Conservation (phyloP, 1,140 invertebrate species). For the Homalodisca vitripennis region DNA sequence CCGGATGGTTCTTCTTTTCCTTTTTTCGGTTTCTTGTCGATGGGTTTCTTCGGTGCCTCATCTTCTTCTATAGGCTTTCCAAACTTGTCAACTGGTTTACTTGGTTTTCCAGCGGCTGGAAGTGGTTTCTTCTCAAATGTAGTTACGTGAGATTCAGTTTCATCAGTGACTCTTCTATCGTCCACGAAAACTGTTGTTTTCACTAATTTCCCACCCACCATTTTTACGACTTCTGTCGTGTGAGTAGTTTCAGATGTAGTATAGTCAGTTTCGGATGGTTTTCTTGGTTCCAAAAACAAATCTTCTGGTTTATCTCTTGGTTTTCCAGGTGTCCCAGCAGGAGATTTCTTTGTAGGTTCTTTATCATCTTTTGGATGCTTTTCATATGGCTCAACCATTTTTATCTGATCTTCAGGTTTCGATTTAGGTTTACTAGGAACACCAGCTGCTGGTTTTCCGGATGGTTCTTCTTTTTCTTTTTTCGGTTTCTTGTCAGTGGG, state of each 20-base stretch:
- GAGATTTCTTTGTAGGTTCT: not conserved
- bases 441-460: slow-evolving; percentile 1
- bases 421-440: not conserved
- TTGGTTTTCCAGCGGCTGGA: slow-evolving; percentile 27
- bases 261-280: not conserved
- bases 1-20: not conserved
- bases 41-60: not conserved
- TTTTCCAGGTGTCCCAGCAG: slow-evolving; percentile 17
- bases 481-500: not conserved
- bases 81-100: not conserved
- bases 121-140: slow-evolving; percentile 1
- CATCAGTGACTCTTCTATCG: slow-evolving; percentile 4
- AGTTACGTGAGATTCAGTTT: not conserved
- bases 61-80: slow-evolving; percentile 5
- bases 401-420: not conserved
- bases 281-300: not conserved
- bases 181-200: slow-evolving; percentile 21
- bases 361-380: not conserved
- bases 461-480: not conserved
- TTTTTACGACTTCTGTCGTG: slow-evolving; percentile 30
- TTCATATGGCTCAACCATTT: not conserved
- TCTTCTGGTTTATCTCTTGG: slow-evolving; percentile 14
- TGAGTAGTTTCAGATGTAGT: not conserved
- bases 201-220: slow-evolving; percentile 38
- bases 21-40: not conserved